Conservation (phyloP, 2,888 invertebrate species). For the Stenichneumon culpator region DNA sequence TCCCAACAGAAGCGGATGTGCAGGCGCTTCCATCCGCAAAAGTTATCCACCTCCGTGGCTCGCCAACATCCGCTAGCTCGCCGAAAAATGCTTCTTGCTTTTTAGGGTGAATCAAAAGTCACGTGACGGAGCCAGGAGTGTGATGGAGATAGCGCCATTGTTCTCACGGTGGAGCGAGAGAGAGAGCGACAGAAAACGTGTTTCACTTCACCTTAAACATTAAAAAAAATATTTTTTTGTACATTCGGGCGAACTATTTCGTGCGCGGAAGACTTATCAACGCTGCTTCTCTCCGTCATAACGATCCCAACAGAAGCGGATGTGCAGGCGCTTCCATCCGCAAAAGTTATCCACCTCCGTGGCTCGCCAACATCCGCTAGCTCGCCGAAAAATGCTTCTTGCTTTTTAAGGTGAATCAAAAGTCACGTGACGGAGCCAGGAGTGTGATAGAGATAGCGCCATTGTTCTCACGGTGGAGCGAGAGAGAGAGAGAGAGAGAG, state of each 20-base stretch:
- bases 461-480: too few species aligned
- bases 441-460: too few species aligned
- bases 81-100: neutral
- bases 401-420: too few species aligned
- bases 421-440: too few species aligned
- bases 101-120: too few species aligned
- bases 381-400: neutral
- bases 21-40: slow-evolving; percentile 18
- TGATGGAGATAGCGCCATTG: too few species aligned
- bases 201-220: too few species aligned
- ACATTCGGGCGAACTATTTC: neutral
- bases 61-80: neutral
- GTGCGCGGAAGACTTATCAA: slow-evolving; percentile 53
- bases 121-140: too few species aligned
- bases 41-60: neutral
- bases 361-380: neutral
- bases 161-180: too few species aligned
- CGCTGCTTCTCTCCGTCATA: slow-evolving; percentile 42
- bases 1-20: slow-evolving; percentile 25
- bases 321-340: slow-evolving; percentile 27
- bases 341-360: neutral
- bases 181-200: too few species aligned
- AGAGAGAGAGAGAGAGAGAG: too few species aligned
- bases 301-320: slow-evolving; percentile 39
- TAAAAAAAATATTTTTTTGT: too few species aligned